Percentiles rank a stretch among this genome's conserved stretches.
Conservation (phyloP, 2,113 vertebrate species). For the Phalacrocorax pelagicus region DNA sequence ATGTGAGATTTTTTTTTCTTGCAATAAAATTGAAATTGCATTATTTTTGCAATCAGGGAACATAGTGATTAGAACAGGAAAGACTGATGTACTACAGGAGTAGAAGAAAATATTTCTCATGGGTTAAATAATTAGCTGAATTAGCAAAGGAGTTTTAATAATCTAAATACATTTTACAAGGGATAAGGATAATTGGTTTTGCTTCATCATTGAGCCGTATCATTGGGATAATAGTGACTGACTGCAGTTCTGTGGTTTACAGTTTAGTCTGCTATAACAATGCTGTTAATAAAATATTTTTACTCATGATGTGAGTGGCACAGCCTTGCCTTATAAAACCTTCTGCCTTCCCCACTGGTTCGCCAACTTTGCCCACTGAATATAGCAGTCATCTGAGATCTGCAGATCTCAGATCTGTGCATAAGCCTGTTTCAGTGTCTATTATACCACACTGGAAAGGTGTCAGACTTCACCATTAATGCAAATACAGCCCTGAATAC, state of each 20-base stretch:
- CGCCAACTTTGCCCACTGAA: background rate
- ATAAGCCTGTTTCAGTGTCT: background rate
- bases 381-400: background rate
- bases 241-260: background rate
- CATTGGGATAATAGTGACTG: background rate
- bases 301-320: background rate
- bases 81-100: background rate
- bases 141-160: background rate
- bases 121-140: background rate
- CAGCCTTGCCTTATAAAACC: background rate
- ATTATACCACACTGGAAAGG: fast-evolving
- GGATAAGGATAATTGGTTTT: background rate
- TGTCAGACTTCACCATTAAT: background rate
- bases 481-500: background rate
- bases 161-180: background rate
- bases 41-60: background rate
- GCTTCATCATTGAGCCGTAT: background rate
- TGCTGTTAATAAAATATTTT: background rate
- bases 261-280: background rate
- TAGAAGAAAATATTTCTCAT: background rate
- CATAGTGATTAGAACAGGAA: background rate
- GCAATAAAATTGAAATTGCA: background rate
- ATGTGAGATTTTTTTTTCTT: background rate
- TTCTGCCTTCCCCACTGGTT: background rate
- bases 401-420: background rate